Percentiles rank a stretch among this genome's conserved stretches.
phyloP scores from a whole-genome alignment of 2,888 invertebrate species.

The Andrena bicolor region DNA sequence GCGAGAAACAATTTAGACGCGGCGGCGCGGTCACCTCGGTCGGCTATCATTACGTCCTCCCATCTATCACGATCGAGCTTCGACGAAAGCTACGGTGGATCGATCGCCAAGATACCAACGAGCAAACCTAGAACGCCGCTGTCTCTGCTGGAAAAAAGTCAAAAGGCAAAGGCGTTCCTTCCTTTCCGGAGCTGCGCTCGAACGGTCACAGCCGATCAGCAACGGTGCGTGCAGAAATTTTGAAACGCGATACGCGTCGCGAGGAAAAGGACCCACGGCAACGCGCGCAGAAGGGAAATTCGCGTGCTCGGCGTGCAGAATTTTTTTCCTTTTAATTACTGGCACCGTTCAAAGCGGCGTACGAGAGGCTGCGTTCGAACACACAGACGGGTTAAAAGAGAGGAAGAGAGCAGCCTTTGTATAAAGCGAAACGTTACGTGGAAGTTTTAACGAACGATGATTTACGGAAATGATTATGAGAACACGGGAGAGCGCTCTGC shows the following conservation, averaged over 20 bases:
- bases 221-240: neutral
- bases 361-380: constrained; percentile 9
- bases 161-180: neutral
- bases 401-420: neutral
- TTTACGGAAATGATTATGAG: constrained; percentile 38
- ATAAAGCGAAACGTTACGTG: constrained; percentile 4
- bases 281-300: constrained; percentile 16
- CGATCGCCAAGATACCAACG: neutral
- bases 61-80: constrained; percentile 16
- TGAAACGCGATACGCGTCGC: constrained; percentile 7
- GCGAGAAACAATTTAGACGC: constrained; percentile 71
- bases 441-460: constrained; percentile 47
- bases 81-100: neutral
- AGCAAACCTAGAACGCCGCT: neutral
- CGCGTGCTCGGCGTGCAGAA: constrained; percentile 2
- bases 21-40: constrained; percentile 40
- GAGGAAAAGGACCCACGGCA: neutral
- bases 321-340: constrained; percentile 51
- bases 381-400: neutral
- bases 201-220: neutral
- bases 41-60: constrained; percentile 30
- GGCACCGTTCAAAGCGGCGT: constrained; percentile 25
- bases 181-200: neutral
- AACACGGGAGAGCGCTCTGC: neutral
- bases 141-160: neutral